Evolutionary conservation across 2,888 invertebrate genomes (phyloP), one percentile per base, ranked within the genome.

Genomic region (Neria commutata): DNA sequence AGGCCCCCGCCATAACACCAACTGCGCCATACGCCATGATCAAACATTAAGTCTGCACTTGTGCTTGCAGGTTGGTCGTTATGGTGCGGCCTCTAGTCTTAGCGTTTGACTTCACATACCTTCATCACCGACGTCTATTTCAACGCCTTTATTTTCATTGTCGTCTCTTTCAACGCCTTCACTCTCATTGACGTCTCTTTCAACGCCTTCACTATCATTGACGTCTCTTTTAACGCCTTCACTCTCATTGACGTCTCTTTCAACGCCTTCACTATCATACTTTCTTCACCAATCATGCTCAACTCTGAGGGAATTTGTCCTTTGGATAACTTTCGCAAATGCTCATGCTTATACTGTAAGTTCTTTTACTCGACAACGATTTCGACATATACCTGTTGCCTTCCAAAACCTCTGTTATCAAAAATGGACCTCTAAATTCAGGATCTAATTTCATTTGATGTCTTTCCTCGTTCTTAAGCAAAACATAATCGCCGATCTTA

Each of bases 381-480:
- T 49, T 49, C 33, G 33, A 29, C 19, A 49, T 17, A 33, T 49
- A 33, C 33, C 49, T 26, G 33, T 49, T 17, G 6, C 33, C 49
- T 11, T 49, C 33, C 14, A 49, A n/a, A 29, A 49, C 17, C 21
- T 21, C 8, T 14, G 29, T 29, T 29, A 49, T 2, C 14, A 49
- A n/a, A 48, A 24, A 61, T 25, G 61, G 61, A 11, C 57, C 57
- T 51, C 40, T 61, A 17, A 47, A 57, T 29, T 54, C 57, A 16
- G 51, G 48, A 61, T 47, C 51, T 42, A 58, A 52, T 45, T 61
- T 61, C 8, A 58, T 58, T 51, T 58, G 55, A 25, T 55, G 51
- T 11, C 54, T 26, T 45, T 57, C 60, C 21, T 61, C 60, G 29
- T 57, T 56, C 3, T 51, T 56, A 17, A 61, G 19, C 21, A 57